phyloP scores from a whole-genome alignment of 2,888 invertebrate genomes.

The Campoletis raptor region DNA sequence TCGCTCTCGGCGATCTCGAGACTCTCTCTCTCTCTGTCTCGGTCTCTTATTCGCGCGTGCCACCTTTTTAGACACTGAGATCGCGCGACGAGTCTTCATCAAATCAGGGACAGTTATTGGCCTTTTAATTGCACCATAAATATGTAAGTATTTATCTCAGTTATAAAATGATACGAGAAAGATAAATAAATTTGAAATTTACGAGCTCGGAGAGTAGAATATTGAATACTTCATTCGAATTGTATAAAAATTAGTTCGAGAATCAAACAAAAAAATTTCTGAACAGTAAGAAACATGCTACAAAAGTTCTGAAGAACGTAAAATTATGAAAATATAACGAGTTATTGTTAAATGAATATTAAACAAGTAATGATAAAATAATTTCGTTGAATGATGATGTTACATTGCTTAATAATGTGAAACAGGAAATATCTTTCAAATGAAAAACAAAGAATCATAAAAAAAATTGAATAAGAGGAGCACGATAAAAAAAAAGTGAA shows the following conservation, averaged over 20 bases:
- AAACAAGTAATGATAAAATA: neutral
- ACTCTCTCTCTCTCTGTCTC: neutral
- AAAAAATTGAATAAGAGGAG: neutral
- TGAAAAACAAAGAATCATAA: neutral
- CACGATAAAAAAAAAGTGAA: neutral
- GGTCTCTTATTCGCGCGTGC: slow-evolving; percentile 42
- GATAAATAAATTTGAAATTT: neutral
- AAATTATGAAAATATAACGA: neutral
- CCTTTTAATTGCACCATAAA: slow-evolving; percentile 18
- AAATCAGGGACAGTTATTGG: neutral
- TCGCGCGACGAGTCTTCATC: slow-evolving; percentile 8
- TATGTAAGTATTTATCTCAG: neutral
- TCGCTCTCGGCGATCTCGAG: slow-evolving; percentile 49
- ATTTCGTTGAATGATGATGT: neutral
- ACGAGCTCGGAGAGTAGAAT: neutral
- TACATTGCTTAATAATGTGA: neutral
- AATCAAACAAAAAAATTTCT: neutral
- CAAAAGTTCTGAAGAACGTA: too few relatives aligned
- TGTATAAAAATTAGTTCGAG: neutral
- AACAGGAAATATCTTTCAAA: neutral
- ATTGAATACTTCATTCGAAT: neutral
- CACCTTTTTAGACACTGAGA: slow-evolving; percentile 23
- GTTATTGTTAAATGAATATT: neutral
- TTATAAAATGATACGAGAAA: neutral
- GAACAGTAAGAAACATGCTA: neutral